Conservation (phyloP, 2,797 vertebrate species). For the Mus minutoides region DNA sequence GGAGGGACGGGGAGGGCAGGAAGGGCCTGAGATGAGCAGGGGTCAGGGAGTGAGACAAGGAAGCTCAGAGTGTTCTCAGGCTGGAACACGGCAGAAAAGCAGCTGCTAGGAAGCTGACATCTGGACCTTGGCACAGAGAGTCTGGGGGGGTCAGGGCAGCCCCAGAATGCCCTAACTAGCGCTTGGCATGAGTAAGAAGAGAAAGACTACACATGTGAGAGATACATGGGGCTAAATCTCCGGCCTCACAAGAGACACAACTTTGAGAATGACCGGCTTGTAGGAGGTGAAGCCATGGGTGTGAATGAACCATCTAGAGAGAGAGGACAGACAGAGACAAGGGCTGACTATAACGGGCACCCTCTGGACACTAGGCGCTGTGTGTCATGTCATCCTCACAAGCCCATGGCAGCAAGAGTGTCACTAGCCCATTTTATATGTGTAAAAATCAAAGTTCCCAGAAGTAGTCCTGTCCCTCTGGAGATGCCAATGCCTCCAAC, state of each 20-base stretch:
- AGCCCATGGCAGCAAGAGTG: background rate
- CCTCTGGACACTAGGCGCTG: background rate
- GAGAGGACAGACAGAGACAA: background rate
- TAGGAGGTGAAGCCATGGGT: background rate
- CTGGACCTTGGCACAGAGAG: background rate
- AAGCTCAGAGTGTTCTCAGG: constrained; percentile 63
- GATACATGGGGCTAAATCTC: background rate
- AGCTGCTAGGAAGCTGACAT: background rate
- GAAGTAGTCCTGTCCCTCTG: background rate
- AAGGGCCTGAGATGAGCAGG: constrained; percentile 65
- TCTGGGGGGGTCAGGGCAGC: background rate
- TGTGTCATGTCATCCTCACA: background rate
- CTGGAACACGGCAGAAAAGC: background rate
- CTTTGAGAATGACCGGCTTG: background rate
- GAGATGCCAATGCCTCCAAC: background rate
- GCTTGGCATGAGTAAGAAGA: background rate
- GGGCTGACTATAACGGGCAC: background rate
- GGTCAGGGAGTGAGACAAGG: constrained; percentile 46
- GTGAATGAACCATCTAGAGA: background rate
- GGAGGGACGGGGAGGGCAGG: constrained; percentile 56
- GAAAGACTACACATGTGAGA: background rate
- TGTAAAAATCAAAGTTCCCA: background rate
- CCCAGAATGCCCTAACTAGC: background rate
- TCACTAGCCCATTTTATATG: background rate
- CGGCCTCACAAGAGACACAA: background rate